phyloP scores from a whole-genome alignment of 1,140 invertebrate genomes.

The Hyles vespertilio region DNA sequence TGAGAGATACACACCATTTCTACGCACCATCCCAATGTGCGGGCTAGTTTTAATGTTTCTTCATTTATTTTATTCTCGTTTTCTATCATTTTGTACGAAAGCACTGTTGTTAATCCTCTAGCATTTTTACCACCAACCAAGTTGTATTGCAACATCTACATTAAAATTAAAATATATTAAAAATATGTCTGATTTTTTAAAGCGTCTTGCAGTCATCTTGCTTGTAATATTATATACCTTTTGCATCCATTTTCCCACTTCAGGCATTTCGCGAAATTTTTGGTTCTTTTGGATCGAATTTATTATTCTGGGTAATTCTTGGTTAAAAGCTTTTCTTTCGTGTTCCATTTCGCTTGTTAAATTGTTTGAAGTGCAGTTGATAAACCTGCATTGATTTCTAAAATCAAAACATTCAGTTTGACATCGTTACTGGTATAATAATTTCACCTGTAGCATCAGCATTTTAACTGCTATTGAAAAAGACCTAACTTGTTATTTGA shows the following conservation, averaged over 20 bases:
- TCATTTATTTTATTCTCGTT: slow-evolving; percentile 78
- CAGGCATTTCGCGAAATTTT: slow-evolving; percentile 38
- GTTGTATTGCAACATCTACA: slow-evolving; percentile 78
- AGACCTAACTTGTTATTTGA: no score
- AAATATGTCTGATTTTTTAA: slow-evolving; percentile 39
- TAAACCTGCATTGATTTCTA: not conserved
- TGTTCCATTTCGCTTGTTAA: slow-evolving; percentile 26
- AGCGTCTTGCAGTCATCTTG: not conserved
- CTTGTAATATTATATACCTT: slow-evolving; percentile 25
- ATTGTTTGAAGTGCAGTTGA: not conserved
- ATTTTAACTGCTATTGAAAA: no score
- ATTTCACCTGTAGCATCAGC: no score
- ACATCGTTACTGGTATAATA: no score
- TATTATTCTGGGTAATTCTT: slow-evolving; percentile 42
- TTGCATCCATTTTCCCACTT: slow-evolving; percentile 48
- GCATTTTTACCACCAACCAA: slow-evolving; percentile 82
- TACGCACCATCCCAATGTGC: slow-evolving; percentile 93
- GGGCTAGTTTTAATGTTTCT: slow-evolving; percentile 84
- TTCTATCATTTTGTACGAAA: slow-evolving; percentile 84
- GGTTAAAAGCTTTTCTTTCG: slow-evolving; percentile 45
- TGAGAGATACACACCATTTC: slow-evolving; percentile 84
- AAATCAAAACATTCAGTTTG: no score
- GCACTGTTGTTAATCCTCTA: slow-evolving; percentile 85
- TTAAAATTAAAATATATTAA: slow-evolving; percentile 63
- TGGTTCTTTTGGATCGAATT: slow-evolving; percentile 34